Evolutionary conservation across 37 sponge, comb jelly and placozoan species (phyloP).

Genomic region (Spongia lamella): DNA sequence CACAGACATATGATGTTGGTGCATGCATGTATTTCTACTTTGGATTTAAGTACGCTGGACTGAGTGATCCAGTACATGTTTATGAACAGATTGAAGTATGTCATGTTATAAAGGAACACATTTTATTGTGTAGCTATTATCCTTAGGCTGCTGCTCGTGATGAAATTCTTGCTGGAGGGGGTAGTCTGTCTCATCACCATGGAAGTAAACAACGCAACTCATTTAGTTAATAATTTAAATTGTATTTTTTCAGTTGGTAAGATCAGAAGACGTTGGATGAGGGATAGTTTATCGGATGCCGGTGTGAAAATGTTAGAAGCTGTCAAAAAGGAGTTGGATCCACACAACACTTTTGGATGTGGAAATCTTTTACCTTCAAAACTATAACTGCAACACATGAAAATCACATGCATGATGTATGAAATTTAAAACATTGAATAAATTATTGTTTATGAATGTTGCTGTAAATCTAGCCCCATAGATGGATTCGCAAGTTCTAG

Average conservation of each 20-base stretch:
- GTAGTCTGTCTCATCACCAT: constrained; percentile 94
- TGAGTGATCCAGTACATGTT: constrained; percentile 73
- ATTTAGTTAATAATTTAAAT: neutral
- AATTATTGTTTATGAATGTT: too few species aligned
- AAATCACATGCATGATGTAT: too few species aligned
- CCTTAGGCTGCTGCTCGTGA: constrained; percentile 75
- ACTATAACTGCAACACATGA: too few species aligned
- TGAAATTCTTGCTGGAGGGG: constrained; percentile 86
- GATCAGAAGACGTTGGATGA: constrained; percentile 78
- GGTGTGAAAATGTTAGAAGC: constrained; percentile 80
- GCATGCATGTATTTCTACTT: constrained; percentile 95
- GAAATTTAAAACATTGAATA: too few species aligned
- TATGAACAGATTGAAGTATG: constrained; percentile 71
- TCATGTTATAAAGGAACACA: too few species aligned
- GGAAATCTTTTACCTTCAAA: constrained; percentile 67
- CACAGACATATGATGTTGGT: constrained; percentile 90
- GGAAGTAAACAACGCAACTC: constrained; percentile 55
- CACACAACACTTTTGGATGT: constrained; percentile 80
- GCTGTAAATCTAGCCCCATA: too few species aligned
- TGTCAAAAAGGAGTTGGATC: constrained; percentile 79
- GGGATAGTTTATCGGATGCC: constrained; percentile 55
- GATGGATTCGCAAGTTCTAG: too few species aligned
- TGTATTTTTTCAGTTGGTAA: constrained; percentile 79
- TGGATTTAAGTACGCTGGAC: constrained; percentile 70
- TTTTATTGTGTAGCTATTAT: neutral